Evolutionary conservation across 2,888 invertebrate species (phyloP).

Genomic region (Diplazon laetatorius): DNA sequence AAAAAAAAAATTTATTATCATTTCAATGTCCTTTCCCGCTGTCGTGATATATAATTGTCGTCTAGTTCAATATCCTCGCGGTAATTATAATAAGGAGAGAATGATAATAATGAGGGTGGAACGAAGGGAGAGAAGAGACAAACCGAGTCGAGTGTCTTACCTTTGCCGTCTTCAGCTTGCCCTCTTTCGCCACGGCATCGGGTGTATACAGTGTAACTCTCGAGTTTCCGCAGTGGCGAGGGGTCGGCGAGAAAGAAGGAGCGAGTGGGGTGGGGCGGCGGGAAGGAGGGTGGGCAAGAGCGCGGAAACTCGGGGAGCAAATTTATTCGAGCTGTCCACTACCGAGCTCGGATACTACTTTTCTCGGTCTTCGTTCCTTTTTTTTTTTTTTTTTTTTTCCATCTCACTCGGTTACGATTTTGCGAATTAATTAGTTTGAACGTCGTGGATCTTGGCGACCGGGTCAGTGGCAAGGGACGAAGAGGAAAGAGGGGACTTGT

Average conservation of each 20-base stretch:
- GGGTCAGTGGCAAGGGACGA: slow-evolving; percentile 20
- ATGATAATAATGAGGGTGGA: slow-evolving; percentile 8
- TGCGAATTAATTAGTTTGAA: slow-evolving; percentile 64
- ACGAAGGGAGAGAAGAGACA: background rate
- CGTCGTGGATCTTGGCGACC: slow-evolving; percentile 37
- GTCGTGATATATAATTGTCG: background rate
- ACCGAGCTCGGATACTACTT: slow-evolving; percentile 15
- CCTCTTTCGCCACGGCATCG: background rate
- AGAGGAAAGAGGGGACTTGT: background rate
- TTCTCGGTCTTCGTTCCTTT: slow-evolving; percentile 29
- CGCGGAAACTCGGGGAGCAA: slow-evolving; percentile 26
- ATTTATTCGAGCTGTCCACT: slow-evolving; percentile 60
- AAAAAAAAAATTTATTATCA: too few species aligned
- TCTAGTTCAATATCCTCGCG: slow-evolving; percentile 26
- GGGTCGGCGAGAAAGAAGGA: too few species aligned
- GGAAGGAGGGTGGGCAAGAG: background rate
- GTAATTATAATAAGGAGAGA: slow-evolving; percentile 35
- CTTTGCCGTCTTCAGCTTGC: background rate
- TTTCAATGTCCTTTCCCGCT: background rate
- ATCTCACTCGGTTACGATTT: slow-evolving; percentile 43
- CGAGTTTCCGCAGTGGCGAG: background rate
- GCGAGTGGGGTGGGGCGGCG: too few species aligned
- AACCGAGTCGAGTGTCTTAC: slow-evolving; percentile 25
- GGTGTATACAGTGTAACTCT: slow-evolving; percentile 4
- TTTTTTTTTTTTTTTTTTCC: slow-evolving; percentile 51